Percentiles rank a stretch among this genome's conserved stretches.
phyloP scores from a whole-genome alignment of 2,797 vertebrate species.

The Molothrus aeneus region DNA sequence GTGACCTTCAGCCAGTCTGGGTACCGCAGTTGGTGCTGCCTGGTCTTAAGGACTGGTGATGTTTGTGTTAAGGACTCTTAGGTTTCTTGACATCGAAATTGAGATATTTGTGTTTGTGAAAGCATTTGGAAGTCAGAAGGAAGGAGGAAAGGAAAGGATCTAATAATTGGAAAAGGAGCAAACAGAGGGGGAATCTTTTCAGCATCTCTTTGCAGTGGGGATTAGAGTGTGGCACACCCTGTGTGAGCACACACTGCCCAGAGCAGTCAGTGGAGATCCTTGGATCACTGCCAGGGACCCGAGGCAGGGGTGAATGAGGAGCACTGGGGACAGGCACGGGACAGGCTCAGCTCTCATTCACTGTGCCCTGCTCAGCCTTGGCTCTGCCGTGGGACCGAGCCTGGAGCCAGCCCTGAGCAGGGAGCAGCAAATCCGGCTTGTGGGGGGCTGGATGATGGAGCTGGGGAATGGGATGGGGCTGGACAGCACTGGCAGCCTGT shows the following conservation, averaged over 20 bases:
- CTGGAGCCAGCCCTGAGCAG: too few relatives aligned
- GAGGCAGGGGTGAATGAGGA: background rate
- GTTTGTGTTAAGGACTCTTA: background rate
- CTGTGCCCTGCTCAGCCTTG: accelerated
- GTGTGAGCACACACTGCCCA: background rate
- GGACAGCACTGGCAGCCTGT: background rate
- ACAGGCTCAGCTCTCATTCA: background rate
- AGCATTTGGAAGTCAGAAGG: background rate
- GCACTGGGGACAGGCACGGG: background rate
- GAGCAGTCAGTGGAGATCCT: background rate
- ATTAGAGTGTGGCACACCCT: background rate
- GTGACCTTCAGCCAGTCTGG: background rate
- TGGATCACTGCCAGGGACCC: background rate
- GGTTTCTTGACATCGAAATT: background rate
- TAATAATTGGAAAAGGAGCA: background rate
- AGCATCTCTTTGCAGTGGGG: background rate
- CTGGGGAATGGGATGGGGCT: background rate
- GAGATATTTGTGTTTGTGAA: background rate
- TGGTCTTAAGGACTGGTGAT: background rate
- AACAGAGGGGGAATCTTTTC: background rate
- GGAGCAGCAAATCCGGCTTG: too few relatives aligned
- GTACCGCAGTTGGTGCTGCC: background rate
- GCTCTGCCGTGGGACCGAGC: background rate
- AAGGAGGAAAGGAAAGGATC: background rate
- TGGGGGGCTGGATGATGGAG: background rate